phyloP scores from a whole-genome alignment of 2,797 vertebrate genomes.

The Saguinus oedipus region DNA sequence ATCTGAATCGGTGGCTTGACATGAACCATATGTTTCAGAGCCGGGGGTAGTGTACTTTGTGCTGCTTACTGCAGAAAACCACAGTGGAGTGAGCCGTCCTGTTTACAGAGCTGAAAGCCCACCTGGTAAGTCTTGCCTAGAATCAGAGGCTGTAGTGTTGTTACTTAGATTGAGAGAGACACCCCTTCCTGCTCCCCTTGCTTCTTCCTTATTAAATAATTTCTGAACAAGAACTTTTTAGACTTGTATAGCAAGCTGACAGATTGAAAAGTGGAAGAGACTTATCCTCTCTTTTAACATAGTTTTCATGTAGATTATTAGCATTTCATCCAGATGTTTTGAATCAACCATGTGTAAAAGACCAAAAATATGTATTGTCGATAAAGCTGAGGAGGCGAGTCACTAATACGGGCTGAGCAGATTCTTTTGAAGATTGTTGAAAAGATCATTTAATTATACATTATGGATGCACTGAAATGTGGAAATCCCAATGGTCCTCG shows the following conservation, averaged over 20 bases:
- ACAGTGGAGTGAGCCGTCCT: slow-evolving; percentile 81
- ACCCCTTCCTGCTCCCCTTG: not conserved
- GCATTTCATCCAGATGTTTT: not conserved
- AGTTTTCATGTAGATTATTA: not conserved
- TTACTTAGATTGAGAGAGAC: not conserved
- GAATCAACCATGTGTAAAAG: not conserved
- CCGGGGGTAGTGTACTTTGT: slow-evolving; percentile 84
- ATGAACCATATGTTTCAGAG: slow-evolving; percentile 85
- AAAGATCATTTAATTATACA: not conserved
- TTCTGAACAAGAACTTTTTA: not conserved
- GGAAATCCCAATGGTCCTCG: not conserved
- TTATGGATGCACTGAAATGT: slow-evolving; percentile 11
- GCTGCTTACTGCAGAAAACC: slow-evolving; percentile 87
- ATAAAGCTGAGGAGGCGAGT: not conserved
- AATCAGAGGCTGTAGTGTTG: not conserved
- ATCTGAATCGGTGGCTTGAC: slow-evolving; percentile 79
- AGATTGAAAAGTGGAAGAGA: not conserved
- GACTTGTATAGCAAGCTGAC: not conserved
- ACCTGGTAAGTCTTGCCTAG: slow-evolving; percentile 78
- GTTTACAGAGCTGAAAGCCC: slow-evolving; percentile 82
- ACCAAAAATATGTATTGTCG: not conserved
- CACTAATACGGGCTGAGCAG: not conserved
- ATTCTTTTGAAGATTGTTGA: not conserved
- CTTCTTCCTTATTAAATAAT: not conserved
- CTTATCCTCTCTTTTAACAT: not conserved